These are phyloP conservation scores for Pitangus sulphuratus DNA, from an alignment of 2,797 vertebrate species.

Conservation along the genomic window DNA sequence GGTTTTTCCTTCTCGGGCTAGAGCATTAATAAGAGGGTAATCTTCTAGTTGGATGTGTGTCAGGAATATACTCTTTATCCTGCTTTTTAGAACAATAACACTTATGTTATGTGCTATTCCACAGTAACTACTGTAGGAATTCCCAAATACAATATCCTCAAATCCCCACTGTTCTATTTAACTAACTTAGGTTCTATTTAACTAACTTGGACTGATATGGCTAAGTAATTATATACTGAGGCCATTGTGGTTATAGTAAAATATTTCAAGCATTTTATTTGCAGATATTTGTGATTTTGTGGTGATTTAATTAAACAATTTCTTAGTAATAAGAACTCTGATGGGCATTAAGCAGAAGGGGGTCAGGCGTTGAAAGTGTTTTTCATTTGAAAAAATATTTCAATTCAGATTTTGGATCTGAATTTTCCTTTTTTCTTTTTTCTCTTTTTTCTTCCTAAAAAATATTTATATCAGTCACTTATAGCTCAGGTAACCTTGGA, in stretches of 20 bases:
- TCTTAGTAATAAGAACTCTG: neutral
- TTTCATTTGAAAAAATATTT: neutral
- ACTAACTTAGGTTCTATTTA: neutral
- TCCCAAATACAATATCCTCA: neutral
- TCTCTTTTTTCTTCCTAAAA: neutral
- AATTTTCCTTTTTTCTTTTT: neutral
- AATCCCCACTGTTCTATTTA: neutral
- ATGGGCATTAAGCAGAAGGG: neutral
- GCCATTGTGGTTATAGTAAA: neutral
- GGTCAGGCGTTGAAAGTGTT: neutral
- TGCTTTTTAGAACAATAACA: neutral
- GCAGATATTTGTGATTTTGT: neutral
- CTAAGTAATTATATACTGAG: neutral
- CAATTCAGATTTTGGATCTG: neutral
- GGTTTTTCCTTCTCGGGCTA: neutral
- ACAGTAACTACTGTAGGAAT: neutral
- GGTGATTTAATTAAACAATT: neutral
- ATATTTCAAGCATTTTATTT: neutral
- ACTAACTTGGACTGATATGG: neutral
- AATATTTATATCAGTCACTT: neutral
- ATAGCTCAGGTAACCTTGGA: neutral
- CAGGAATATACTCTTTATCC: neutral
- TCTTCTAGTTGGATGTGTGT: neutral
- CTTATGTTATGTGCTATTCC: neutral
- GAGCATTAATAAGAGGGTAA: neutral